Evolutionary conservation across 2,797 vertebrate species (phyloP), one percentile per base, ranked within the genome.

Genomic region (Harpagifer antarcticus): DNA sequence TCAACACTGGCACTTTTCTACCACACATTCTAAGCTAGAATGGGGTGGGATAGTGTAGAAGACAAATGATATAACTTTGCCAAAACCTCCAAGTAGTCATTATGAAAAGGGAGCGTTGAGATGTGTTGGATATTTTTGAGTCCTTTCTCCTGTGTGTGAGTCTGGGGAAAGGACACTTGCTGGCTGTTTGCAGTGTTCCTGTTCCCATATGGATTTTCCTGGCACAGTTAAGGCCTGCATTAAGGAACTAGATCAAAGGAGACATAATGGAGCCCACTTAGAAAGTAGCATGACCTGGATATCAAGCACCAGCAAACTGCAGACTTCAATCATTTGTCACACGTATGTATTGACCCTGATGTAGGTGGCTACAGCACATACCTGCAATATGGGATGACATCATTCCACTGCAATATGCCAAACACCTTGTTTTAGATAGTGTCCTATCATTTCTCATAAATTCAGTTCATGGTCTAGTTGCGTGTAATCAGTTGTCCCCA

Each of bases 221-320:
- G 88, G 84, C 86, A 86, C 79, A 81, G 74, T 87, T 83, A 31
- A 67, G 42, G 68, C 70, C 64, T 79, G 81, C 76, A 44, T 88
- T 74, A 67, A 69, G 78, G 72, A 91, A 86, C 74, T 80, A 85
- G 80, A 90, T 92, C 82, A 92, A 84, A 93, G 76, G 66, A 86
- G 79, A 81, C 62, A 72, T 44, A 79, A 83, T 57, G 40, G 23
- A 79, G 76, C 72, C 50, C 59, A 50, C 69, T 72, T 37, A 56
- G 80, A 74, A 72, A 54, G 52, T 64, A 82, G 59, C 74, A 53
- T 91, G 93, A 85, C 89, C 89, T 85, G 86, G 61, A 89, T 92
- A 55, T 61, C 67, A 5, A 52, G 66, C 56, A 56, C 16, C n/a
- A 59, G 47, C 59, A 74, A 40, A 52, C 56, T 63, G 56, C 72